Percentiles rank a stretch among this genome's conserved stretches.
Conservation (phyloP, 2,113 vertebrate species). For the Okapia johnstoni region DNA sequence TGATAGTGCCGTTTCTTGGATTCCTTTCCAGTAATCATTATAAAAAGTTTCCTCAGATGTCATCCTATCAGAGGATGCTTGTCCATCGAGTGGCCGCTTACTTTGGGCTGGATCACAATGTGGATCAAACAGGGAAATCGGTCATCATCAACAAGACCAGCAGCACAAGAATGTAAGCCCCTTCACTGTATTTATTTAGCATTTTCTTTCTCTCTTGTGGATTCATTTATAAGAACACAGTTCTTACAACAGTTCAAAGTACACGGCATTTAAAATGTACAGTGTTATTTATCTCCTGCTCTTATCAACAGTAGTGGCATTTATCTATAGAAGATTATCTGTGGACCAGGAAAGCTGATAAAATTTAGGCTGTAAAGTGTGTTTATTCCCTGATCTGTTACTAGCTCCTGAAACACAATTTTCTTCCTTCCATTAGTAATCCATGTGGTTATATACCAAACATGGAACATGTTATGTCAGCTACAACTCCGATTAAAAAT, state of each 20-base stretch:
- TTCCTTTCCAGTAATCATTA: slow-evolving; percentile 85
- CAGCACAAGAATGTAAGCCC: slow-evolving; percentile 94
- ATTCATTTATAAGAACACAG: neutral
- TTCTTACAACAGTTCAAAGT: neutral
- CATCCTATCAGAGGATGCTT: slow-evolving; percentile 95
- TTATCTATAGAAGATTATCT: neutral
- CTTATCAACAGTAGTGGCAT: neutral
- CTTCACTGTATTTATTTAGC: neutral
- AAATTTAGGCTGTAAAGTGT: neutral
- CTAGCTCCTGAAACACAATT: neutral
- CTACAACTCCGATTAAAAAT: neutral
- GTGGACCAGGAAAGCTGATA: neutral
- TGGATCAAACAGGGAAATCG: slow-evolving; percentile 96
- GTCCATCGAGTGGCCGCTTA: slow-evolving; percentile 96
- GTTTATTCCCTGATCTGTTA: neutral
- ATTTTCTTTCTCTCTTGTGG: neutral
- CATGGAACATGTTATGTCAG: neutral
- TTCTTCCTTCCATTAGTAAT: neutral
- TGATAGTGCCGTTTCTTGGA: neutral
- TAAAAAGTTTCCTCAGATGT: slow-evolving; percentile 98
- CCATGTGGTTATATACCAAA: neutral
- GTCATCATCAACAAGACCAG: slow-evolving; percentile 96
- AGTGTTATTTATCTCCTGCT: neutral
- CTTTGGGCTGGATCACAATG: slow-evolving; percentile 97
- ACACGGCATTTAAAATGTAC: neutral